Evolutionary conservation across 2,888 invertebrate genomes (phyloP), one percentile per base, ranked within the genome.

Genomic region (Allacma fusca): DNA sequence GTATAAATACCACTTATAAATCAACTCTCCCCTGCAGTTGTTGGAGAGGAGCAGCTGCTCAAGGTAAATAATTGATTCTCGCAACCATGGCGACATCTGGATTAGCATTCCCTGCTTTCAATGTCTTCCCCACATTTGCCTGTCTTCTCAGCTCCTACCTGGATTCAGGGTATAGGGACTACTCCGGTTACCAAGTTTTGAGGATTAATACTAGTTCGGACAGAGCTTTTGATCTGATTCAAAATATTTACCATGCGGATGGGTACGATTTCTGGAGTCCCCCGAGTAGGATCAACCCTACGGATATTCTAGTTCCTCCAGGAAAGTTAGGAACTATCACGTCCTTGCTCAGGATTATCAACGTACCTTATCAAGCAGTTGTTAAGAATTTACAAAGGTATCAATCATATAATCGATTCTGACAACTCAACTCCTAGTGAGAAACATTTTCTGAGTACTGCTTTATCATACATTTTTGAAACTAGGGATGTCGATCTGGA

Each of bases 261-360:
- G 79, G 69, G 0, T 82, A 82, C 21, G 84, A 90, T 82, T 91
- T 91, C 87, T 90, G 91, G 86, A 89, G 89, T 29, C 88, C 88
- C 5, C 90, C 91, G 0, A 87, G 87, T 68, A 87, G 87, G 68
- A 89, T 88, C 78, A 87, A 86, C 84, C 88, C 91, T 5, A 91
- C 91, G 0, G 94, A 94, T 85, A 87, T 94, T 2, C 89, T 94
- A 65, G 91, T 94, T 16, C 91, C 93, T 0, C 92, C 93, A 0
- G 90, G 91, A 80, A 88, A 83, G 44, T 40, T 80, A 2, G 62
- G 75, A 0, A 76, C 79, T 26, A 7, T 82, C 19, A 81, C 80
- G 67, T 70, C 59, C 0, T 50, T 84, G 21, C 79, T 84, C 34
- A 57, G 40, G 0, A 50, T 79, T 9, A 28, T 83, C 1, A 72